A percentile compares a stretch with the other conserved stretches of the same genome.
phyloP scores from a whole-genome alignment of 2,888 invertebrate species.

The Trypoxylon attenuatum region DNA sequence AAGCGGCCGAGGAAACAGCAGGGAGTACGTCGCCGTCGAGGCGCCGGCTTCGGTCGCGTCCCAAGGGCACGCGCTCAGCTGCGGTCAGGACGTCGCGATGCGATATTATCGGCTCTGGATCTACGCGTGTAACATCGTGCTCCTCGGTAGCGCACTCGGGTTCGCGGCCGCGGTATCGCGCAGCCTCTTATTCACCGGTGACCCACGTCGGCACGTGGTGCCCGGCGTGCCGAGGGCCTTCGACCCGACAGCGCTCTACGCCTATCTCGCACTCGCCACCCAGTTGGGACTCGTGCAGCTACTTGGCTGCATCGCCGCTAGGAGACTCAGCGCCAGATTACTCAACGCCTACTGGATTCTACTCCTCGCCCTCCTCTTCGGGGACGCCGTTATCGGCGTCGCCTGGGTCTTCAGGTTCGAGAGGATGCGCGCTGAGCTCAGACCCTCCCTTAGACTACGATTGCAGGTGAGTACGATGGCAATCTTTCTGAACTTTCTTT shows the following conservation, averaged over 20 bases:
- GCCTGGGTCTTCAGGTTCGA: conserved; percentile 90
- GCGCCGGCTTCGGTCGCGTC: conserved; percentile 57
- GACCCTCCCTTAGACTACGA: conserved; percentile 80
- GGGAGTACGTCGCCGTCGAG: conserved; percentile 43
- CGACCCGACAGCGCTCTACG: conserved; percentile 90
- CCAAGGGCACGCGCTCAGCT: conserved; percentile 63
- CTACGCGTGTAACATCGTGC: conserved; percentile 92
- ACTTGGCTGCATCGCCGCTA: conserved; percentile 88
- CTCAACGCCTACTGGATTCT: conserved; percentile 90
- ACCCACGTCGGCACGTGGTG: conserved; percentile 83
- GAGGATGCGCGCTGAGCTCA: conserved; percentile 83
- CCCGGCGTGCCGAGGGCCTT: conserved; percentile 83
- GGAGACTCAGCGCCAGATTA: conserved; percentile 86
- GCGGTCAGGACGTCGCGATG: conserved; percentile 80
- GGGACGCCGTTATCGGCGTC: conserved; percentile 88
- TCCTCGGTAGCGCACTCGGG: conserved; percentile 87
- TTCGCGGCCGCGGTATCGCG: conserved; percentile 86
- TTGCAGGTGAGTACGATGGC: conserved; percentile 76
- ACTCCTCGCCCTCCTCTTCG: conserved; percentile 85
- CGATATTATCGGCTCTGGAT: conserved; percentile 94
- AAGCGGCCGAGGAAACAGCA: conserved; percentile 33
- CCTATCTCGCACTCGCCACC: conserved; percentile 86
- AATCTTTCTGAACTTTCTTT: too few species aligned
- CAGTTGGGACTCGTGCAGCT: conserved; percentile 83
- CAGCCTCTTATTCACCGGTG: conserved; percentile 79